Evolutionary conservation across 2,113 vertebrate genomes (phyloP).

Genomic region (Pseudorectes ferrugineus): DNA sequence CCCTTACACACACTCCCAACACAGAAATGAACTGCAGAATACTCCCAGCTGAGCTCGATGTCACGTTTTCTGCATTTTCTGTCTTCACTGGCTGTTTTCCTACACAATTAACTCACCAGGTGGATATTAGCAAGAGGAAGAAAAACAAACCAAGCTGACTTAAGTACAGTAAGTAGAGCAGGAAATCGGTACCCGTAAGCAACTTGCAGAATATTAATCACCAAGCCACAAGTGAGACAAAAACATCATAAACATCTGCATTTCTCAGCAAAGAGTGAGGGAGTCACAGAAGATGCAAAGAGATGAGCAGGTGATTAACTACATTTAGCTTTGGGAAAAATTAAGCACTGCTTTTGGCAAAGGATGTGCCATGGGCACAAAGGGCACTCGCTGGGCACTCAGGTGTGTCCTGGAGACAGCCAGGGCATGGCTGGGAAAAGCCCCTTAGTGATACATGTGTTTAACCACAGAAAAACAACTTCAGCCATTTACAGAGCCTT

Average conservation of each 20-base stretch:
- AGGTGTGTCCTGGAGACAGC: neutral
- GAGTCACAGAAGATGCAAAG: neutral
- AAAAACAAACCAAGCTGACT: conserved; percentile 20
- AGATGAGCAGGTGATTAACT: neutral
- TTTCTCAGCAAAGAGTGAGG: neutral
- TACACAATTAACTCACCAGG: conserved; percentile 34
- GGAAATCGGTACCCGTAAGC: conserved; percentile 19
- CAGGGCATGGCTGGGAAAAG: neutral
- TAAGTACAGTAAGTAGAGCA: conserved; percentile 32
- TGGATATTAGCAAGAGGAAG: conserved; percentile 29
- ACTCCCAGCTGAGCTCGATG: neutral
- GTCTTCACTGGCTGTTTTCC: neutral
- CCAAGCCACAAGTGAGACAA: neutral
- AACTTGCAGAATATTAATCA: conserved; percentile 36
- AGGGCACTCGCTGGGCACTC: neutral
- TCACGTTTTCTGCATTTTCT: neutral
- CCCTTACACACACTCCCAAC: neutral
- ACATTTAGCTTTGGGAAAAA: neutral
- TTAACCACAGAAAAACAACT: neutral
- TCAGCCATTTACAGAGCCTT: neutral
- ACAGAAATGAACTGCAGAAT: neutral
- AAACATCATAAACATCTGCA: neutral
- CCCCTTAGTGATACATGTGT: neutral
- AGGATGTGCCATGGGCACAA: neutral
- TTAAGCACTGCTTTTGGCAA: neutral